Evolutionary conservation across 2,113 vertebrate species (phyloP), one percentile per base, ranked within the genome.

Genomic region (Arothron firmamentum): DNA sequence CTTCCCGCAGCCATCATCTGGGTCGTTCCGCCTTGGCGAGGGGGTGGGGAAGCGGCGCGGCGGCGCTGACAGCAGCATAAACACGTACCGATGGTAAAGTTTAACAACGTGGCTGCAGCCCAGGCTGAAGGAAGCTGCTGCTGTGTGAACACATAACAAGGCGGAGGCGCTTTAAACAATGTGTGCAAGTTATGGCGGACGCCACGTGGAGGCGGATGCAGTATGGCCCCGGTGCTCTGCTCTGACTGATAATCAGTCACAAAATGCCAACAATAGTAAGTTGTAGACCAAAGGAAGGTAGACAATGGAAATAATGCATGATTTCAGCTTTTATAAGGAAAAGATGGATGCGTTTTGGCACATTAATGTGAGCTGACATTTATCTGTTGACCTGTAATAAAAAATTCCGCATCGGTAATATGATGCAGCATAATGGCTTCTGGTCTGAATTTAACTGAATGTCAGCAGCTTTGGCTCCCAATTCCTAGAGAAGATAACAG

Each of bases 41-140:
- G 19, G 55, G 19, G 42, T 61, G 56, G 43, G 45, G 38, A 65
- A 38, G 51, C 49, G 23, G n/a, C 55, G 19, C 61, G 70, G 49
- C 10, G 18, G 43, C 64, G 19, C 58, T 67, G 75, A 53, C 79
- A 74, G 59, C 65, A 41, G 65, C 34, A 73, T 73, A 75, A 82
- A 88, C 78, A 78, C 52, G 71, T 68, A 83, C 75, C 77, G 78
- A 88, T 87, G 78, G 72, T 73, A 25, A 63, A 67, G 76, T 85
- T 83, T 76, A 75, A 70, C 72, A 62, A 60, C 64, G 49, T 10
- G 43, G 75, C 72, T 79, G 64, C 48, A 70, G 67, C 60, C 64
- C 28, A 62, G 70, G 67, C 63, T 65, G 43, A 21, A 67, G 47
- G 74, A 83, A 78, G 55, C 69, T 62, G 78, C 74, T 61, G 56